A percentile compares a stretch with the other conserved stretches of the same genome.
These are phyloP conservation scores for Synanceia verrucosa DNA, from an alignment of 2,797 vertebrate genomes.

Conservation along the genomic window DNA sequence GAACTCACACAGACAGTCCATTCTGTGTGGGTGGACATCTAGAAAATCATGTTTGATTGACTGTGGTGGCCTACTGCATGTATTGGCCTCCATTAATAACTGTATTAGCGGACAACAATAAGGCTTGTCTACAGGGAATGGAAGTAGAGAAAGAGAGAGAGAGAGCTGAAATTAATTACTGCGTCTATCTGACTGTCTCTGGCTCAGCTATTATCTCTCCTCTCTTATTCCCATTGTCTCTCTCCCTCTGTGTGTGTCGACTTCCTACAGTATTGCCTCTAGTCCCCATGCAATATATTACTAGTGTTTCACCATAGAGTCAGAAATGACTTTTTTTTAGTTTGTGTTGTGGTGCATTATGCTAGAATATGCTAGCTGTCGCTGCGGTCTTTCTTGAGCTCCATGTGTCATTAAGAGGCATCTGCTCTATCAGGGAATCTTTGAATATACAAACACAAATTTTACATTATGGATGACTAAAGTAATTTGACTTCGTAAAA, in stretches of 20 bases:
- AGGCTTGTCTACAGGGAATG: slow-evolving; percentile 61
- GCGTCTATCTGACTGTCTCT: slow-evolving; percentile 68
- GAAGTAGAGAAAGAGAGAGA: slow-evolving; percentile 45
- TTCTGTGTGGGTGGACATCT: slow-evolving; percentile 48
- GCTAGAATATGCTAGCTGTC: not conserved
- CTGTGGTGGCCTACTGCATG: slow-evolving; percentile 63
- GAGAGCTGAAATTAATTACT: slow-evolving; percentile 78
- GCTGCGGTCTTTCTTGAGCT: not conserved
- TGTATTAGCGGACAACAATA: slow-evolving; percentile 77
- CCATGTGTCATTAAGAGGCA: not conserved
- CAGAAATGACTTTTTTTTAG: slow-evolving; percentile 1
- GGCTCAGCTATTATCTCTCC: slow-evolving; percentile 63
- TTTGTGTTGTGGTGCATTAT: not conserved
- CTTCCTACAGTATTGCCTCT: slow-evolving; percentile 35
- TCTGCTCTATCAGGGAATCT: not conserved
- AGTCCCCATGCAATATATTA: slow-evolving; percentile 21
- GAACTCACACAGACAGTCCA: slow-evolving; percentile 19
- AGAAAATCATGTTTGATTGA: slow-evolving; percentile 67
- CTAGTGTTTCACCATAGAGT: slow-evolving; percentile 17
- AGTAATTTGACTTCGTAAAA: not conserved
- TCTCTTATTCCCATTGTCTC: slow-evolving; percentile 24
- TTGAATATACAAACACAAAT: not conserved
- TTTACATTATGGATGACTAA: not conserved
- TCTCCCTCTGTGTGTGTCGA: slow-evolving; percentile 20
- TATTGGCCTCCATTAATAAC: slow-evolving; percentile 74